phyloP scores from a whole-genome alignment of 2,888 invertebrate species.

The Phyllotreta striolata region DNA sequence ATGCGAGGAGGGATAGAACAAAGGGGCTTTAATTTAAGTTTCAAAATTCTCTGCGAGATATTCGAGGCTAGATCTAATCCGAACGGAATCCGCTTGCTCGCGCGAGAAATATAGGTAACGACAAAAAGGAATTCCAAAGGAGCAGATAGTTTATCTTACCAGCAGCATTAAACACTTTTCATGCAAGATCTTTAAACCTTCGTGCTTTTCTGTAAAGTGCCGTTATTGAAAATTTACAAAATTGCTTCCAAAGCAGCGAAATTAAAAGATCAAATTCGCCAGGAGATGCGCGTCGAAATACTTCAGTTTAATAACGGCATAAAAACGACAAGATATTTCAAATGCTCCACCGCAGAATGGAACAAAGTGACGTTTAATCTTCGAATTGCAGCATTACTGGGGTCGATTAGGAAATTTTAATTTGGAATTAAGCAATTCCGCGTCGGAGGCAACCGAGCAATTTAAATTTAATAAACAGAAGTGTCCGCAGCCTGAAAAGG shows the following conservation, averaged over 20 bases:
- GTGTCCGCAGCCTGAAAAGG: slow-evolving; percentile 21
- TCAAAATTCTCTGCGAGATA: slow-evolving; percentile 28
- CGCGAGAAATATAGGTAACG: slow-evolving; percentile 7
- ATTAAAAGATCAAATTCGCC: too few species aligned
- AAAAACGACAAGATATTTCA: too few species aligned
- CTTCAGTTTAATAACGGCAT: too few species aligned
- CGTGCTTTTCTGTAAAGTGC: too few species aligned
- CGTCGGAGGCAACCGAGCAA: slow-evolving; percentile 15
- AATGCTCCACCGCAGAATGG: too few species aligned
- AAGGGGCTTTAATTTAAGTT: slow-evolving; percentile 33
- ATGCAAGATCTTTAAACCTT: too few species aligned
- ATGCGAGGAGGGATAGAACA: slow-evolving; percentile 19
- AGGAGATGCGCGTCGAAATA: too few species aligned
- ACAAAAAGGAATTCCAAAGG: slow-evolving; percentile 7
- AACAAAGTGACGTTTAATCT: slow-evolving; percentile 10
- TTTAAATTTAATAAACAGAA: slow-evolving; percentile 32
- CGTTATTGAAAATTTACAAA: too few species aligned
- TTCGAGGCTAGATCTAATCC: slow-evolving; percentile 30
- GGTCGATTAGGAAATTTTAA: slow-evolving; percentile 24
- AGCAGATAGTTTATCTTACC: slow-evolving; percentile 4
- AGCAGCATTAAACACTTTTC: too few species aligned
- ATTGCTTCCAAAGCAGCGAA: too few species aligned
- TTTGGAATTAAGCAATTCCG: slow-evolving; percentile 22
- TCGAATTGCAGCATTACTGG: slow-evolving; percentile 4
- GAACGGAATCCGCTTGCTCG: slow-evolving; percentile 21